Evolutionary conservation across 2,888 invertebrate genomes (phyloP).

Genomic region (Pollenia labialis): DNA sequence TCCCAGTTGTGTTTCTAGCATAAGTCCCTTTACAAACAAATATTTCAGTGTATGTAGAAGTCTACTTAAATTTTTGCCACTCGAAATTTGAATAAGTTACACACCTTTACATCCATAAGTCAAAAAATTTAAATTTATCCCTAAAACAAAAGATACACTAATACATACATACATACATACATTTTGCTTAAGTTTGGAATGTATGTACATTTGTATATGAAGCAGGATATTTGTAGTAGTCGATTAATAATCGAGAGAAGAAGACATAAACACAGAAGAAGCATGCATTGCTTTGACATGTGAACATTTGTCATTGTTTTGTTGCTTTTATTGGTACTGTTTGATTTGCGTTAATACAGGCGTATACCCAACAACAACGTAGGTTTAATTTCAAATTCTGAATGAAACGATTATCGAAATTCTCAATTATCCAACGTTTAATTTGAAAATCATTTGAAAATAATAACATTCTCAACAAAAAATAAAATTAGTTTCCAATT

Average conservation of each 20-base stretch:
- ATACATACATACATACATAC: not conserved
- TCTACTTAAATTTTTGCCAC: slow-evolving; percentile 21
- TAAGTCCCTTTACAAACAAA: not conserved
- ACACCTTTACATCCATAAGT: slow-evolving; percentile 57
- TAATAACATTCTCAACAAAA: no score
- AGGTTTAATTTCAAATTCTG: no score
- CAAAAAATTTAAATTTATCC: slow-evolving; percentile 58
- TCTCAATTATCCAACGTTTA: no score
- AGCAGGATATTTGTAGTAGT: no score
- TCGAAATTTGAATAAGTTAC: slow-evolving; percentile 52
- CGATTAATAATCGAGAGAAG: not conserved
- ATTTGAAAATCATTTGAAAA: no score
- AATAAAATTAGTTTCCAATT: no score
- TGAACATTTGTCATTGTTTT: slow-evolving; percentile 49
- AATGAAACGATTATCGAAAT: no score
- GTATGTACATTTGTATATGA: no score
- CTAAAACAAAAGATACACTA: slow-evolving; percentile 15
- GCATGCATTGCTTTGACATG: slow-evolving; percentile 40
- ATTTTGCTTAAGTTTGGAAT: no score
- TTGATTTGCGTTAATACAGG: slow-evolving; percentile 53
- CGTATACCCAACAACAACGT: no score
- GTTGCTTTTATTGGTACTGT: slow-evolving; percentile 50
- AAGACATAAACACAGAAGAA: slow-evolving; percentile 1
- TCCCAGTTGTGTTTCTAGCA: no score
- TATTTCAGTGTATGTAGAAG: not conserved